Evolutionary conservation across 2,797 vertebrate genomes (phyloP), one percentile per base, ranked within the genome.

Genomic region (Onychomys arenicola): DNA sequence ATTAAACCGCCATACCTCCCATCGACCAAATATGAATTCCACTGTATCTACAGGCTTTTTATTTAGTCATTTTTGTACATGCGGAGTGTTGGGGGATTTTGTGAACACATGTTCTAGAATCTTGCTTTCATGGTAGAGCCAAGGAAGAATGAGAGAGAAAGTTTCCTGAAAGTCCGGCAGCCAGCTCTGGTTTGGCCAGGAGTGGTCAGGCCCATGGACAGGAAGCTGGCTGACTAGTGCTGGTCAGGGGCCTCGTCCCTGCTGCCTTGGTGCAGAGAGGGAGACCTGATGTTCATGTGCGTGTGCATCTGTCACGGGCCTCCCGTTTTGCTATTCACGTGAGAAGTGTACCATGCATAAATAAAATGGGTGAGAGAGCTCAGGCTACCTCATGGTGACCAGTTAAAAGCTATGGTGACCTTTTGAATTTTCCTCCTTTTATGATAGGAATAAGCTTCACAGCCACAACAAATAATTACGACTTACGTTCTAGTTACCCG

Each of bases 281-380:
- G 27, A 57, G 81, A 4, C 11, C 80, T 17, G 1, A 5, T 19
- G 19, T 40, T 57, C 16, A 1, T 0, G 3, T 4, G 0, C 3
- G 34, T 0, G 2, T 5, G 8, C 2, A 5, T 1, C 1, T 17
- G 2, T 37, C 16, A 23, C 0, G 0, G 0, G 46, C 61, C 32
- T n/a, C 40, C 61, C 65, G 2, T 46, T 57, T 63, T 40, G 17
- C 76, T 1, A 11, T 46, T 29, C 12, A 2, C 2, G 0, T 67
- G 23, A 27, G 43, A 89, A 69, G 37, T 57, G 59, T 17, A 1
- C 29, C 12, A 69, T 8, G 23, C 82, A 63, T 52, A 80, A 61
- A 85, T 73, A 71, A 40, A 5, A 67, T 16, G 80, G 87, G 14
- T 59, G 12, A 19, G 37, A 52, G 43, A 57, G 40, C 78, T 55